These are phyloP conservation scores for Pampusana beccarii DNA, from an alignment of 2,113 vertebrate species.

Conservation along the genomic window DNA sequence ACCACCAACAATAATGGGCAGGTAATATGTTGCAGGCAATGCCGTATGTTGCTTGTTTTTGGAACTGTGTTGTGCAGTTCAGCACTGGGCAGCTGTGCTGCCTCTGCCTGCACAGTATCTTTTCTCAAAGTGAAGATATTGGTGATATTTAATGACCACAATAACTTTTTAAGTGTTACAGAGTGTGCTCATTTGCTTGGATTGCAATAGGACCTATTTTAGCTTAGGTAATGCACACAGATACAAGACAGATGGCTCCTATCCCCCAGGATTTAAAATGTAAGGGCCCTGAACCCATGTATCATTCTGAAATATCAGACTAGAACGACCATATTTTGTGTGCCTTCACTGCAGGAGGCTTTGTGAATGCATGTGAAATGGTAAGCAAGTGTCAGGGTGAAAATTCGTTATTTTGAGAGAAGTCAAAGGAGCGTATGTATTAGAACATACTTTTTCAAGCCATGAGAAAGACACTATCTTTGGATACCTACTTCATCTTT, in stretches of 20 bases:
- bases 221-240: not conserved
- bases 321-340: not conserved
- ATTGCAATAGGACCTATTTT: not conserved
- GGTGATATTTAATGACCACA: not conserved
- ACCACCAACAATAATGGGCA: not conserved
- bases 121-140: not conserved
- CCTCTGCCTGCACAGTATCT: not conserved
- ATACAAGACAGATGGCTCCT: not conserved
- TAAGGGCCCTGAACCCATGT: not conserved
- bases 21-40: fast-evolving
- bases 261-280: not conserved
- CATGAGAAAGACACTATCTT: not conserved
- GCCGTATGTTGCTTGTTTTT: not conserved
- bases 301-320: not conserved
- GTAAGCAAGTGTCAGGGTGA: not conserved
- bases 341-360: not conserved
- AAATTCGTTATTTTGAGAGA: not conserved
- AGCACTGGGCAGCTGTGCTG: not conserved
- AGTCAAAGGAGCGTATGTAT: not conserved
- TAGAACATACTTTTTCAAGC: not conserved
- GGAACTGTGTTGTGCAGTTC: not conserved
- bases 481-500: not conserved
- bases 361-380: not conserved
- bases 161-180: not conserved
- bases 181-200: not conserved